Conservation (phyloP, 2,888 invertebrate genomes). For the Spilarctia lutea region DNA sequence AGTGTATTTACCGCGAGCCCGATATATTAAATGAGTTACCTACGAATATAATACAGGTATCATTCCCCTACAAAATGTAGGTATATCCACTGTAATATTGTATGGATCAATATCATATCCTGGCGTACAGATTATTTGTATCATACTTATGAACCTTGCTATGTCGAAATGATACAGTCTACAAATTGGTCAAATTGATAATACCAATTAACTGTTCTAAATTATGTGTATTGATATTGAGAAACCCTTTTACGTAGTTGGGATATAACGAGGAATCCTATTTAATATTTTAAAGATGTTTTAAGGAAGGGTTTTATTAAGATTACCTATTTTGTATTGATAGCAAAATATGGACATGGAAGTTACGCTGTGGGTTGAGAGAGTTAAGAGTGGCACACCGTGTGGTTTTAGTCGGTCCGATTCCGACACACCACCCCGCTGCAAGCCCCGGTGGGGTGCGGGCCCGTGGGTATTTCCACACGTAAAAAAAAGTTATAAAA, state of each 20-base stretch:
- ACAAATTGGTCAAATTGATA: neutral
- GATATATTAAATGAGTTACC: neutral
- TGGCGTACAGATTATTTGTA: neutral
- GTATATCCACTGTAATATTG: neutral
- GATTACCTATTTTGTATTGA: neutral
- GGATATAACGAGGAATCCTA: neutral
- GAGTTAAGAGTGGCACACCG: too few relatives aligned
- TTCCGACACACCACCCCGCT: too few relatives aligned
- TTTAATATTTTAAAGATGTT: too few relatives aligned
- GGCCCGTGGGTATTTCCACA: too few relatives aligned
- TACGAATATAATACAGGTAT: neutral
- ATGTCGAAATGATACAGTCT: neutral
- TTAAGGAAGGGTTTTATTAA: too few relatives aligned
- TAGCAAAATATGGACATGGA: neutral
- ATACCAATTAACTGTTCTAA: neutral
- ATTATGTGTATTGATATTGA: neutral
- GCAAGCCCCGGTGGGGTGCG: too few relatives aligned
- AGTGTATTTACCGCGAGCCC: neutral
- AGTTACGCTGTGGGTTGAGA: too few relatives aligned
- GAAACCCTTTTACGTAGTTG: neutral
- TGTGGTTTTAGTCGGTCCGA: too few relatives aligned
- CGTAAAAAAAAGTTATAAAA: too few relatives aligned
- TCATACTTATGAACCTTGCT: neutral
- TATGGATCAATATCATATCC: neutral
- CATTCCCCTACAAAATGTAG: neutral